Evolutionary conservation across 2,888 invertebrate genomes (phyloP), one percentile per base, ranked within the genome.

Genomic region (Apomyelois bistriatella): DNA sequence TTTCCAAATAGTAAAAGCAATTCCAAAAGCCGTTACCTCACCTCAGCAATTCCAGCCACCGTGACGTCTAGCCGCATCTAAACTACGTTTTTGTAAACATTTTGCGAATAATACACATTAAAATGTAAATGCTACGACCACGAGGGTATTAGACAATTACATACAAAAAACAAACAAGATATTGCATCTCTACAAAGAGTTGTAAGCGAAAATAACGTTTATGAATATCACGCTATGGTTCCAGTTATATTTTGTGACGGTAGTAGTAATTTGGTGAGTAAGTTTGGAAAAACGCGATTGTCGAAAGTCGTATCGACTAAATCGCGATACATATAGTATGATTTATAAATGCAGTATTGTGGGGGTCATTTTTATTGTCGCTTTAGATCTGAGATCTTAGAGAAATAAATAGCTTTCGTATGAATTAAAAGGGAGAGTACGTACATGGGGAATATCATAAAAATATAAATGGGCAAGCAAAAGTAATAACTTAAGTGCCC

Each of bases 1-100:
- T 48, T 48, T n/a, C 48, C 37, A 37, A 47, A 36, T 48, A 13
- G 32, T 16, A 46, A 46, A 46, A 35, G 32, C 46, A 32, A 46
- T 46, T 53, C 28, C 22, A 30, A 17, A 36, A 16, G 47, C 52
- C 55, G 50, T 61, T 58, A 66, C 70, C 66, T 68, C 60, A 60
- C 52, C 52, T 42, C 43, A 22, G 16, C n/a, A 32, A 49, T 60
- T 57, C 55, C 71, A 70, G 62, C 64, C 66, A 71, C 75, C 72
- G 74, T 76, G 70, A 77, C 76, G 84, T 82, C 85, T 86, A 85
- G 86, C 83, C 86, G 79, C 70, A 76, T 69, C 76, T 76, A 74
- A 82, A 82, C 76, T 73, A 79, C 73, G 65, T 75, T 74, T 79
- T 79, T 79, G 79, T 74, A 72, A 70, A 66, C 74, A 82, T 83